phyloP scores from a whole-genome alignment of 2,888 invertebrate genomes.

The Julus scanicus region DNA sequence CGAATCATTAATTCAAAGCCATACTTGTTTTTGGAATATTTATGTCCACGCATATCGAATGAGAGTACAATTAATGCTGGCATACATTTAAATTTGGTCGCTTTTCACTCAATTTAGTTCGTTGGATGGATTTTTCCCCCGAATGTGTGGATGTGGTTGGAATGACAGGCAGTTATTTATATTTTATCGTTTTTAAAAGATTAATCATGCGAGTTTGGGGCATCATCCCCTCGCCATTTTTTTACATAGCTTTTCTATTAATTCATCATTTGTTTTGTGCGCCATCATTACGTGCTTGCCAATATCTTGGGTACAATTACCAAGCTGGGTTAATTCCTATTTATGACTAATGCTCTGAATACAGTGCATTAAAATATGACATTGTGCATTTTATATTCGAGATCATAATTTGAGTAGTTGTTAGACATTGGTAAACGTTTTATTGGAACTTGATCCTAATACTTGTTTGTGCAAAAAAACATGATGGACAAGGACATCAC shows the following conservation, averaged over 20 bases:
- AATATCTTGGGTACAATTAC: not conserved
- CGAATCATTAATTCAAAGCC: slow-evolving; percentile 19
- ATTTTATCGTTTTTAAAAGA: not conserved
- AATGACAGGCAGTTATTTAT: slow-evolving; percentile 15
- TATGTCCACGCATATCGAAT: slow-evolving; percentile 3
- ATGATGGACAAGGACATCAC: not conserved
- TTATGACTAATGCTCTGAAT: not conserved
- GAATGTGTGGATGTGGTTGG: not conserved
- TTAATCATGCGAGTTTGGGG: not conserved
- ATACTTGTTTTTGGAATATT: not conserved
- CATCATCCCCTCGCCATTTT: not conserved
- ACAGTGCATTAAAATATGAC: not conserved
- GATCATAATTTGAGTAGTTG: not conserved
- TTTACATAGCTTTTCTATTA: not conserved
- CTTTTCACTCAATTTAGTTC: not conserved
- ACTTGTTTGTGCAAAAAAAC: not conserved
- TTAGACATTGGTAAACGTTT: too few species aligned
- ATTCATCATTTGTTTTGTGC: not conserved
- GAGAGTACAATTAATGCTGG: not conserved
- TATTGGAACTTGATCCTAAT: not conserved
- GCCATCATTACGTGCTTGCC: not conserved
- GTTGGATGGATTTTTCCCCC: not conserved
- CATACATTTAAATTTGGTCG: not conserved
- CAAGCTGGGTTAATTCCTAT: not conserved
- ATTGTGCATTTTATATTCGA: not conserved